Evolutionary conservation across 2,888 invertebrate genomes (phyloP).

Genomic region (Lymantria dispar): DNA sequence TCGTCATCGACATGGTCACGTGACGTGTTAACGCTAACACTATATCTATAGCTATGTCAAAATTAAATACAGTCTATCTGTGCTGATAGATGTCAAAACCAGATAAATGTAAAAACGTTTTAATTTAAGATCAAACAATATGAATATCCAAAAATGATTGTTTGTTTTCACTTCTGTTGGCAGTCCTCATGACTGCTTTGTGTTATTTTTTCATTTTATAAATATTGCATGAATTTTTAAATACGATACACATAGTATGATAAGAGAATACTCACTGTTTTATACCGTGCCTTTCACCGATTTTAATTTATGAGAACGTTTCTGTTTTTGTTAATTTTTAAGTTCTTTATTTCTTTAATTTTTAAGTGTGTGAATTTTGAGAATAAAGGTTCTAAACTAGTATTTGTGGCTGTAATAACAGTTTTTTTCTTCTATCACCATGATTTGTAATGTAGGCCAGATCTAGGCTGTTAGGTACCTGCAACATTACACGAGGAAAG

Average conservation of each 20-base stretch:
- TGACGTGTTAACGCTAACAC: too few relatives aligned
- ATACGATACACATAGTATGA: constrained; percentile 30
- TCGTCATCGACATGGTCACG: too few relatives aligned
- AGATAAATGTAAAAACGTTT: too few relatives aligned
- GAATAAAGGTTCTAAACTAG: neutral
- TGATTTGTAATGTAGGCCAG: neutral
- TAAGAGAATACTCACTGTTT: constrained; percentile 43
- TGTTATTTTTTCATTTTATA: constrained; percentile 22
- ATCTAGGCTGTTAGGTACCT: neutral
- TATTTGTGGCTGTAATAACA: neutral
- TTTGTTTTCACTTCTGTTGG: too few relatives aligned
- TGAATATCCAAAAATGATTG: too few relatives aligned
- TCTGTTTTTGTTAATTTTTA: constrained; percentile 23
- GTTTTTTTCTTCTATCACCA: neutral
- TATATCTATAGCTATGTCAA: too few relatives aligned
- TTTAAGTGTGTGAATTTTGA: constrained; percentile 13
- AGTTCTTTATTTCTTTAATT: constrained; percentile 24
- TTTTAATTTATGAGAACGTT: constrained; percentile 12
- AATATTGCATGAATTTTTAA: constrained; percentile 18
- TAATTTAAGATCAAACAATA: too few relatives aligned
- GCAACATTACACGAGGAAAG: neutral
- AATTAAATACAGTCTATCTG: too few relatives aligned
- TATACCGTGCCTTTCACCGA: constrained; percentile 51
- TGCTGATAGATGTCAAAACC: too few relatives aligned
- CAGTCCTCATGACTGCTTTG: too few relatives aligned